Base-by-base conservation (phyloP, 2,888 invertebrate genomes). In the Strigamia maritima region DNA sequence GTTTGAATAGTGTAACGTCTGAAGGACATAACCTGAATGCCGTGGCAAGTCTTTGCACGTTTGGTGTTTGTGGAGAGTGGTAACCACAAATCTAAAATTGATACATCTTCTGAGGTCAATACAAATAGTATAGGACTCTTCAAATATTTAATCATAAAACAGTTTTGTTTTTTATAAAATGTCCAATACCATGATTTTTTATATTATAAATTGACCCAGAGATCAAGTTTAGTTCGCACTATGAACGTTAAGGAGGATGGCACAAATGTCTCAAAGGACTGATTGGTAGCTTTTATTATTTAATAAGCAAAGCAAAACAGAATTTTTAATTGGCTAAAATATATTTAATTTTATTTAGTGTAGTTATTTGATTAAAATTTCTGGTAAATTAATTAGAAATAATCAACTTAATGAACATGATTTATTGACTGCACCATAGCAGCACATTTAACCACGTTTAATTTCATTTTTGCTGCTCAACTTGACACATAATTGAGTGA, bases 1-100 rank as follows among this genome's bases (percentile, higher is more conserved):
- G 70, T 70, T 70, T 70, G 70, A 70, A 70, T 70, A 28, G 70
- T 70, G 70, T 70, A 26, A 70, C 70, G 28, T 70, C 22, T 54
- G 54, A 54, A 54, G 54, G 54, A 22, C 54, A 54, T 54, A 54
- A 54, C 54, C 54, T 54, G 54, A 54, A 54, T 16, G 54, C 54
- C 54, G 19, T 6, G n/a, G 22, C 54, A 4, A 54, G 54, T 54
- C 54, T 19, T 54, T 6, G 54, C 54, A 54, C 54, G 54, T 54
- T 19, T 54, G 54, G 4, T 19, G n/a, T 19, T 8, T 8, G 19
- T 54, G 54, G 19, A 54, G n/a, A 8, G 19, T 8, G 19, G 22
- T 19, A 22, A n/a, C 19, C 19, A 54, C 54, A 54, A 54, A 19
- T 54, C 54, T n/a, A 19, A 54, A 54, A 54, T 54, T 54, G 54